Base-by-base conservation (phyloP, 1,140 invertebrate species). In the Aphelinus atriplicis region DNA sequence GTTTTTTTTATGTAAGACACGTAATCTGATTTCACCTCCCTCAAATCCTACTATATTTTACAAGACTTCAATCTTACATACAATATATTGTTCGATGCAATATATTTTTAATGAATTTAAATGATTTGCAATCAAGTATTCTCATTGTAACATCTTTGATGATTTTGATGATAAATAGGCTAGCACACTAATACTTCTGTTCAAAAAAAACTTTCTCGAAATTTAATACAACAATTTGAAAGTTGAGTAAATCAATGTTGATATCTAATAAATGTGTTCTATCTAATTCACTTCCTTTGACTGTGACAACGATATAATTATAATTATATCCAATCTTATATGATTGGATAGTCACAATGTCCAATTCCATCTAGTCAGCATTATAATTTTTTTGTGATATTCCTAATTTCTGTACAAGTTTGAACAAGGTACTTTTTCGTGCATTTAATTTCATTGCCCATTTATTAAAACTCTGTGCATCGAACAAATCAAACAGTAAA, bases 391-490 rank as follows among this genome's bases (percentile, higher is more conserved):
- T 70, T 60, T 51, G 53, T 53, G 26, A 76, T 71, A 64, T 26
- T 67, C 48, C 60, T 56, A 72, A 71, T 57, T 68, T 72, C 63
- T 77, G 64, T 77, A 72, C 64, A 73, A 72, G 57, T 58, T 77
- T 68, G 7, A 76, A 65, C 45, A 56, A 43, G 46, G 47, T 60
- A 42, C 56, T 51, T 60, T 58, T 51, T 65, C 43, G 51, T 0
- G 46, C 7, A 43, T 63, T 68, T 26, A 6, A 56, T 50, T 26
- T 62, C 46, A 68, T 64, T 3, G 45, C 69, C 10, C 45, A 43
- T 3, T 1, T 75, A 51, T 42, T 56, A 75, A 75, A 10, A 26
- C 26, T 9, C 43, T 43, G 50, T 68, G 45, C 65, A 74, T 68
- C 42, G 56, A 73, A 67, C 42, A 45, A 55, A 53, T 61, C 3